phyloP scores from a whole-genome alignment of 2,888 invertebrate species.

The Platycheirus albimanus region DNA sequence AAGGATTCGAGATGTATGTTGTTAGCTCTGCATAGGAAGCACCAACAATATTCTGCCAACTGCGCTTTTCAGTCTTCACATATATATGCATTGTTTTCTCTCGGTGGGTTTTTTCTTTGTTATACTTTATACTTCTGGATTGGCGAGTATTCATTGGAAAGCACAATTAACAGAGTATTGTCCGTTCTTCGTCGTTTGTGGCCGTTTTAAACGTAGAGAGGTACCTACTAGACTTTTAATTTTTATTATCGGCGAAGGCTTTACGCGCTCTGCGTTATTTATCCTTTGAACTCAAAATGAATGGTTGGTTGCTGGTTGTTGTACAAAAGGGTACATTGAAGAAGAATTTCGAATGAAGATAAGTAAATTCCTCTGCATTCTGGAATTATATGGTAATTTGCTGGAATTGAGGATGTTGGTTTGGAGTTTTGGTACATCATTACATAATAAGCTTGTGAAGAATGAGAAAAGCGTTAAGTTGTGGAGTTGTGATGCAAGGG shows the following conservation, averaged over 20 bases:
- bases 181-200: conserved; percentile 29
- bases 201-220: neutral
- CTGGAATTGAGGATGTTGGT: neutral
- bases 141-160: conserved; percentile 38
- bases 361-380: too few species aligned
- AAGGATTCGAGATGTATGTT: conserved; percentile 11
- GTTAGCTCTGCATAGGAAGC: neutral
- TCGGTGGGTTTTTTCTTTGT: neutral
- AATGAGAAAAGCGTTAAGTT: too few species aligned
- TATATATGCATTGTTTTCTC: conserved; percentile 17
- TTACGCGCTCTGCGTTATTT: conserved; percentile 10
- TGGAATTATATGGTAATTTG: conserved; percentile 23
- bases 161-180: conserved; percentile 67
- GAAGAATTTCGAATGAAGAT: conserved; percentile 6
- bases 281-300: neutral
- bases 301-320: neutral
- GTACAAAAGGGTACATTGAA: conserved; percentile 22
- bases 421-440: neutral
- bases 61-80: conserved; percentile 6
- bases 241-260: neutral
- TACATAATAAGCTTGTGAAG: too few species aligned
- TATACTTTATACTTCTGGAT: conserved; percentile 2
- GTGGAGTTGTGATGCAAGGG: neutral
- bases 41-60: conserved; percentile 21
- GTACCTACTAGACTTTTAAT: neutral